These are phyloP conservation scores for Heterochromis multidens DNA, from an alignment of 2,113 vertebrate genomes.

Conservation along the genomic window DNA sequence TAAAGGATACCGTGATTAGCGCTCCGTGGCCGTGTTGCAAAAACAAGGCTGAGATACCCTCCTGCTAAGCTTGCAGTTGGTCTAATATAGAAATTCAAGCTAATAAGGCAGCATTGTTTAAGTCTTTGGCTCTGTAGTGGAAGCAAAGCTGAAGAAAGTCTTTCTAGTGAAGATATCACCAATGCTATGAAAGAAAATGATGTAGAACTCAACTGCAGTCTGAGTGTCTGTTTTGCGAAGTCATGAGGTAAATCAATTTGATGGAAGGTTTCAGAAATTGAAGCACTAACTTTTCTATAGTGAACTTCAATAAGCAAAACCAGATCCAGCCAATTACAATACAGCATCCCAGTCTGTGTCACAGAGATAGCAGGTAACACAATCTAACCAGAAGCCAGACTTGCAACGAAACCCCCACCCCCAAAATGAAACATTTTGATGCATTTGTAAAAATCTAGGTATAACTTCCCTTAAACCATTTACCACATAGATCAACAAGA, in stretches of 20 bases:
- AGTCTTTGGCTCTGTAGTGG: background rate
- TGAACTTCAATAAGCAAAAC: background rate
- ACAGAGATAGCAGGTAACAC: background rate
- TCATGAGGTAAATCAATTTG: background rate
- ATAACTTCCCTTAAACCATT: too few species aligned
- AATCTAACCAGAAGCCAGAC: background rate
- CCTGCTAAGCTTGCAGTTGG: background rate
- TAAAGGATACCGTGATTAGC: background rate
- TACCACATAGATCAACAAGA: background rate
- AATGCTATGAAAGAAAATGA: background rate
- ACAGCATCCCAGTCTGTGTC: background rate
- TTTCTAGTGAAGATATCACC: background rate
- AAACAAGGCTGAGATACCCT: background rate
- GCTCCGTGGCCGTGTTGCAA: background rate
- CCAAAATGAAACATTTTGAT: background rate
- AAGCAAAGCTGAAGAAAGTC: background rate
- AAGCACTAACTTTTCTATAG: background rate
- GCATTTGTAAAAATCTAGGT: background rate
- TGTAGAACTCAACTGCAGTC: background rate
- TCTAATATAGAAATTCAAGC: background rate
- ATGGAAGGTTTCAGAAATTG: background rate
- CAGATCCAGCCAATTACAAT: background rate
- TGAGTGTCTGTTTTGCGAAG: background rate
- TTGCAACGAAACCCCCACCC: too few species aligned
- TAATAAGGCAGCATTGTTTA: background rate